A percentile compares a stretch with the other conserved stretches of the same genome.
Evolutionary conservation across 2,797 vertebrate species (phyloP).

Genomic region (Megalops cyprinoides): DNA sequence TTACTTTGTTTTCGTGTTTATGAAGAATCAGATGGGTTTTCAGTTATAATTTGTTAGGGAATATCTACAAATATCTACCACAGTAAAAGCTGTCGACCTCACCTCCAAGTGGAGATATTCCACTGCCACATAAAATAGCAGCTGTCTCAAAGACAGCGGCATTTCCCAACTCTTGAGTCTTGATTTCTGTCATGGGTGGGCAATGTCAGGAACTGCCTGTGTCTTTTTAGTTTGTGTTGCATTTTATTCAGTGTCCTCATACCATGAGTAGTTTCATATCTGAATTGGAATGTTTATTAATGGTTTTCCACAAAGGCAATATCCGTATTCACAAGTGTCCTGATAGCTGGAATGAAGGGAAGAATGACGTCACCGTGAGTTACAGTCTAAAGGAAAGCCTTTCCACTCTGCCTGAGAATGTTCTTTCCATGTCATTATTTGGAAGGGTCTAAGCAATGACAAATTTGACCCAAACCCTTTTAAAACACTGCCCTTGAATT

Average conservation of each 20-base stretch:
- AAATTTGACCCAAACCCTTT: not conserved
- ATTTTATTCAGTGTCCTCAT: not conserved
- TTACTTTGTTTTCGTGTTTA: not conserved
- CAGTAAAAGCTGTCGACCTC: not conserved
- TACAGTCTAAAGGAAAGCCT: not conserved
- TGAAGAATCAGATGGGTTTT: too few relatives aligned
- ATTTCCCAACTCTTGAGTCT: not conserved
- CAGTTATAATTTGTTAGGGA: not conserved
- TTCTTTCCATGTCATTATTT: not conserved
- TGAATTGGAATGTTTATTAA: not conserved
- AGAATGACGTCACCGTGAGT: not conserved
- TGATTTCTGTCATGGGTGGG: not conserved
- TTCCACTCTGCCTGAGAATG: not conserved
- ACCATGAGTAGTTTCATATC: not conserved
- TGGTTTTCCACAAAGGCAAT: conserved; percentile 4
- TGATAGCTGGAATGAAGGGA: not conserved
- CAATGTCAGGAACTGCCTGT: not conserved
- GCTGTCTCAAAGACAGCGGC: not conserved
- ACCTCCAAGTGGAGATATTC: not conserved
- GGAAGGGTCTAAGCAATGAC: not conserved
- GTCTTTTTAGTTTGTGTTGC: not conserved
- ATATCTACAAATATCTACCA: not conserved
- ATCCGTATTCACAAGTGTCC: not conserved
- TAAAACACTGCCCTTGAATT: not conserved
- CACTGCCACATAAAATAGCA: not conserved